Base-by-base conservation (phyloP, 2,888 invertebrate species). In the Drosophila atripex region DNA sequence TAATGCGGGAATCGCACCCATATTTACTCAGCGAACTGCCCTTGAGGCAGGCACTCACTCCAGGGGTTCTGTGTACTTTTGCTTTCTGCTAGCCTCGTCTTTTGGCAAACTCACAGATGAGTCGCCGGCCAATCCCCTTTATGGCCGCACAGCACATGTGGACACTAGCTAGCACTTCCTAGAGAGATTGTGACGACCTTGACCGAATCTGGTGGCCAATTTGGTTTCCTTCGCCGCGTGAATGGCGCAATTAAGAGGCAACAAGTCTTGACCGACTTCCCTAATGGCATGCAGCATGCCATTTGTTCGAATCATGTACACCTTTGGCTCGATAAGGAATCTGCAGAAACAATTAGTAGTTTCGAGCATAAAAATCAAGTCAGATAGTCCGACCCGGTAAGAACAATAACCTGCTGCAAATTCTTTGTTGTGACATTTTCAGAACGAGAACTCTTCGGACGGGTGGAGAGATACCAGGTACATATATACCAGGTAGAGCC, bases 201-300 rank as follows among this genome's bases (percentile, higher is more conserved):
- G 80, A 71, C 80, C 77, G 53, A 66, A 55, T 71, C 64, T 52
- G 45, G 18, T 14, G 45, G 50, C 41, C 52, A 47, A 60, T 69
- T 65, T n/a, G 30, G 3, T 30, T 50, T 39, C 32, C 18, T 50
- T 41, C 14, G 46, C 28, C 32, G 21, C 21, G 21, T 41, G 47
- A 58, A 55, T 50, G 28, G 14, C 12, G 49, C 53, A 54, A 71
- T 64, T 71, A 58, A 54, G 16, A 28, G 38, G 30, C 41, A 54
- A 25, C 38, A 52, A 63, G 38, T 54, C 50, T 64, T 64, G 55
- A 41, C 50, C 61, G 71, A 68, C 52, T 61, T 59, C 63, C 60
- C 53, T 47, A 61, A 78, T 73, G 60, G 32, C 50, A 43, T 11
- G 53, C 56, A 58, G 32, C 50, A 43, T 11, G 53, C 56, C 49